These are phyloP conservation scores for Branchinecta lynchi DNA, from an alignment of 1,140 invertebrate genomes.

Conservation along the genomic window DNA sequence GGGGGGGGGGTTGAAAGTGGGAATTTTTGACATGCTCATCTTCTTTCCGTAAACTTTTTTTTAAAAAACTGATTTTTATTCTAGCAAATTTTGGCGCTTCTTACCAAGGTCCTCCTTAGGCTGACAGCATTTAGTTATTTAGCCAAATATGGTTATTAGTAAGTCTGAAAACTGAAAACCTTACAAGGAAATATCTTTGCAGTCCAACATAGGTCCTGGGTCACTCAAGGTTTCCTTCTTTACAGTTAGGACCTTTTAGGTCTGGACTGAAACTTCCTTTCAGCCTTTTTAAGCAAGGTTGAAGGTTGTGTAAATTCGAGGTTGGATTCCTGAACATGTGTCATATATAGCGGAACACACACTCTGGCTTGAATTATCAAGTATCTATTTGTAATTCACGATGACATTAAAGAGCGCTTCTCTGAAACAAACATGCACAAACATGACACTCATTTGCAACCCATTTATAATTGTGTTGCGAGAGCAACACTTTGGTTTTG, in stretches of 20 bases:
- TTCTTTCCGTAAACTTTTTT: no score
- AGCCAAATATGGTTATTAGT: constrained; percentile 2
- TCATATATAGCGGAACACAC: background rate
- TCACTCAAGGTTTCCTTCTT: no score
- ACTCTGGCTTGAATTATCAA: constrained; percentile 9
- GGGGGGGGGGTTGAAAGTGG: no score
- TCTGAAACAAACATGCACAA: constrained; percentile 1
- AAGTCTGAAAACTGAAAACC: no score
- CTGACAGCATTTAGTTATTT: constrained; percentile 6
- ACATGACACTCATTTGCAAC: constrained; percentile 6
- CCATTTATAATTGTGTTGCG: constrained; percentile 10
- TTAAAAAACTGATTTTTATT: background rate
- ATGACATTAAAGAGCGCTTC: constrained; percentile 6
- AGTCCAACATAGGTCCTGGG: no score
- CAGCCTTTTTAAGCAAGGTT: background rate
- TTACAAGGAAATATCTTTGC: no score
- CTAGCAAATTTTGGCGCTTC: no score
- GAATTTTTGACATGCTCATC: no score
- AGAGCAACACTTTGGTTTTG: no score
- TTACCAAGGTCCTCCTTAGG: constrained; percentile 3
- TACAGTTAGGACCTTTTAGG: no score
- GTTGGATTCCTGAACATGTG: background rate
- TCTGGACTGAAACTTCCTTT: background rate
- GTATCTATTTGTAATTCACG: constrained; percentile 10
- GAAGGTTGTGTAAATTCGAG: background rate